Evolutionary conservation across 2,888 invertebrate genomes (phyloP).

Genomic region (Pinctada fucata): DNA sequence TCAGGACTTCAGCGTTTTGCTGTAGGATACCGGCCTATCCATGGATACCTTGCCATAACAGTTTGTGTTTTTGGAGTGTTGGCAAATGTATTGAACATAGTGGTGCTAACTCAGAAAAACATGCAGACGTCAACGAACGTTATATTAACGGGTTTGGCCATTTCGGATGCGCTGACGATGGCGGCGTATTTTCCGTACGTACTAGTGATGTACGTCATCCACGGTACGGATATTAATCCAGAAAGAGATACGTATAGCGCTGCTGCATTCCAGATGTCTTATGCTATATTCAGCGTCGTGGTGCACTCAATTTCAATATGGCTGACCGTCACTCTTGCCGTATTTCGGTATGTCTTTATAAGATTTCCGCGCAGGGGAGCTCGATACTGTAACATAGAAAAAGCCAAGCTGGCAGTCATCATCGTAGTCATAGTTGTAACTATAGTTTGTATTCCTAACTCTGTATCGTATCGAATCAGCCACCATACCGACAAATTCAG

Average conservation of each 20-base stretch:
- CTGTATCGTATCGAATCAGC: slow-evolving; percentile 79
- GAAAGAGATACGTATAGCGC: slow-evolving; percentile 68
- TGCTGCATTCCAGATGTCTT: slow-evolving; percentile 81
- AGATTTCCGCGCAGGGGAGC: slow-evolving; percentile 85
- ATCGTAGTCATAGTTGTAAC: slow-evolving; percentile 70
- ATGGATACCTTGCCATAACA: slow-evolving; percentile 90
- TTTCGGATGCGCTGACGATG: slow-evolving; percentile 94
- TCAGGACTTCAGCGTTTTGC: slow-evolving; percentile 50
- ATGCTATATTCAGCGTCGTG: slow-evolving; percentile 92
- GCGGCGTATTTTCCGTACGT: slow-evolving; percentile 93
- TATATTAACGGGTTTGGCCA: slow-evolving; percentile 89
- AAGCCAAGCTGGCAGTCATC: slow-evolving; percentile 89
- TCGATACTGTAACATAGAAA: slow-evolving; percentile 88
- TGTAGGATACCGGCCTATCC: slow-evolving; percentile 78
- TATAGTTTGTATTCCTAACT: slow-evolving; percentile 74
- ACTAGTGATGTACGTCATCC: slow-evolving; percentile 77
- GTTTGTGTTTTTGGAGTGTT: slow-evolving; percentile 94
- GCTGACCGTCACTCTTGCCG: slow-evolving; percentile 93
- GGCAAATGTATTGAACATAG: slow-evolving; percentile 93
- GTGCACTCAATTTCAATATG: slow-evolving; percentile 95
- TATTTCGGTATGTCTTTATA: slow-evolving; percentile 87
- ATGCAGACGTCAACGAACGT: slow-evolving; percentile 94
- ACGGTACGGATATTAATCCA: slow-evolving; percentile 56
- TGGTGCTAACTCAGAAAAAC: slow-evolving; percentile 91
- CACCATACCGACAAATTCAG: slow-evolving; percentile 9